These are phyloP conservation scores for Sesia bembeciformis DNA, from an alignment of 2,888 invertebrate genomes.

Conservation along the genomic window DNA sequence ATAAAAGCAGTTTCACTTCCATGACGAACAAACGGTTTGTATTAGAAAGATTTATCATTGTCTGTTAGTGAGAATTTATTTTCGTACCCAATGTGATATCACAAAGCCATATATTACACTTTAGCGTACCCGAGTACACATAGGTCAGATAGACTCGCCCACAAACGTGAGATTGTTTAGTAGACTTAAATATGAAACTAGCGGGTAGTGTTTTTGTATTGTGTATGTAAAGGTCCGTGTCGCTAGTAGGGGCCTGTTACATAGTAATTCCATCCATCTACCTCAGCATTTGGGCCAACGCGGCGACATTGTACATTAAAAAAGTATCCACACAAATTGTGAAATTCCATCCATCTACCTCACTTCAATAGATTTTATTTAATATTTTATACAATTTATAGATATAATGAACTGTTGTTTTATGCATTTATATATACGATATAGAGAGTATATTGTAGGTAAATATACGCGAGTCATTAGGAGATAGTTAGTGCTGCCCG, in stretches of 20 bases:
- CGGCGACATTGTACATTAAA: conserved; percentile 58
- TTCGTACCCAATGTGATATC: conserved; percentile 26
- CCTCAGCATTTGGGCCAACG: conserved; percentile 73
- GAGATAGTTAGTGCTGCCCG: conserved; percentile 60
- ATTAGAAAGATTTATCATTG: conserved; percentile 3
- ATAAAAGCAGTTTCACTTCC: background rate
- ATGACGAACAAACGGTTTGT: background rate
- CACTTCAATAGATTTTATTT: conserved; percentile 77
- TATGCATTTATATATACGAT: conserved; percentile 73
- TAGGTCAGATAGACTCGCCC: conserved; percentile 32
- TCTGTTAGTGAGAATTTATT: conserved; percentile 31
- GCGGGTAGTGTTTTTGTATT: conserved; percentile 61
- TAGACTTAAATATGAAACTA: conserved; percentile 41
- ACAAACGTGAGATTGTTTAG: conserved; percentile 31
- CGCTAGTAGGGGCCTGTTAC: conserved; percentile 60
- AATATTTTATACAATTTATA: conserved; percentile 76
- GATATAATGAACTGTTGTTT: conserved; percentile 72
- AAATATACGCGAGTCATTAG: conserved; percentile 67
- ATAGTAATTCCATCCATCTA: conserved; percentile 76
- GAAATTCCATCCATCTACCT: conserved; percentile 84
- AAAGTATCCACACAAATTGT: conserved; percentile 72
- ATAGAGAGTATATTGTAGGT: conserved; percentile 71
- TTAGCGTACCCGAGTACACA: conserved; percentile 30
- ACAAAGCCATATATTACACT: conserved; percentile 19
- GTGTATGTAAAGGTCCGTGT: conserved; percentile 56